Evolutionary conservation across 2,888 invertebrate species (phyloP).

Genomic region (Dorcus hopei): DNA sequence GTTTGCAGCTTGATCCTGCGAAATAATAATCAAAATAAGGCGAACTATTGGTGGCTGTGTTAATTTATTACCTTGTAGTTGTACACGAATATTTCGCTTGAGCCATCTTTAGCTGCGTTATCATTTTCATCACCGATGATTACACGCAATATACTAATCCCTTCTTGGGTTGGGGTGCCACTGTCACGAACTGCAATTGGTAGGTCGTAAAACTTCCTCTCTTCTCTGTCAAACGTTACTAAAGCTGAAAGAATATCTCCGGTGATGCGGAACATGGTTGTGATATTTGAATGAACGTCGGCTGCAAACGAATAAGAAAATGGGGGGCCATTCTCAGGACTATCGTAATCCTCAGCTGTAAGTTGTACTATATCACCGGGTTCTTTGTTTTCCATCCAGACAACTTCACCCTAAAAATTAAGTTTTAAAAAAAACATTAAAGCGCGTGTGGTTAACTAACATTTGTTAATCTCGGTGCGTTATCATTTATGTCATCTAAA

Average conservation of each 20-base stretch:
- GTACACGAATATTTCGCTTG: conserved; percentile 89
- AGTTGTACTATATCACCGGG: conserved; percentile 61
- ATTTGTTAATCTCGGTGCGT: conserved; percentile 82
- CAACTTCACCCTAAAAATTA: conserved; percentile 62
- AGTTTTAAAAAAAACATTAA: neutral
- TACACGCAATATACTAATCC: conserved; percentile 79
- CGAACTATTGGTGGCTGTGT: neutral
- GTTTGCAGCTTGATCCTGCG: conserved; percentile 70
- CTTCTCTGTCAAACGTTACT: conserved; percentile 81
- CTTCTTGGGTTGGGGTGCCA: conserved; percentile 69
- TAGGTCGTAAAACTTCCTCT: conserved; percentile 80
- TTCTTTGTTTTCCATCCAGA: conserved; percentile 78
- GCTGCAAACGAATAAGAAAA: conserved; percentile 71
- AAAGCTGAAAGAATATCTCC: conserved; percentile 68
- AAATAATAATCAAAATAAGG: conserved; percentile 6
- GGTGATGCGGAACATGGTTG: conserved; percentile 67
- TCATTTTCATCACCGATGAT: conserved; percentile 95
- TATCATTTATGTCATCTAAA: conserved; percentile 87
- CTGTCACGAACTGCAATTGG: conserved; percentile 88
- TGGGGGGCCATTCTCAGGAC: conserved; percentile 80
- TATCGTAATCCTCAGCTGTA: conserved; percentile 77
- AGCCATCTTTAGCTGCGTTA: conserved; percentile 83
- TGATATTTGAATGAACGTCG: conserved; percentile 66
- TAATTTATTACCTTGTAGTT: conserved; percentile 71
- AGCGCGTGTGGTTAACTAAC: conserved; percentile 45